Conservation (phyloP, 2,888 invertebrate genomes). For the Ophioninae sp. region DNA sequence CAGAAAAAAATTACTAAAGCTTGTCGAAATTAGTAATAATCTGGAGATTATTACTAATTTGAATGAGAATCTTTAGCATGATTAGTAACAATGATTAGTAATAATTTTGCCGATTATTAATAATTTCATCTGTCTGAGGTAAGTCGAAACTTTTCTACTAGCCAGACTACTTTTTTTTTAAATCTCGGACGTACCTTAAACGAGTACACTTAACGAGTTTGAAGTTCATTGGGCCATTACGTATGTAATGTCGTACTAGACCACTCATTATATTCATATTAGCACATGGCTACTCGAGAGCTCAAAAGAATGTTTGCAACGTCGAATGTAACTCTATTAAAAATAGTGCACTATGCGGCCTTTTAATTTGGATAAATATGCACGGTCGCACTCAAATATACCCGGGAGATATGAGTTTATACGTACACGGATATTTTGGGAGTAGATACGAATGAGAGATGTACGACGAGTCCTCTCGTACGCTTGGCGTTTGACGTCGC, state of each 20-base stretch:
- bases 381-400: background rate
- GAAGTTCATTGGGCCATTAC: background rate
- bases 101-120: too few relatives aligned
- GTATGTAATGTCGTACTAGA: background rate
- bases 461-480: background rate
- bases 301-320: background rate
- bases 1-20: too few relatives aligned
- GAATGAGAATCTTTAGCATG: too few relatives aligned
- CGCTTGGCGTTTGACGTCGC: conserved; percentile 27
- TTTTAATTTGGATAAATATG: background rate
- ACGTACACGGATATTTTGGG: background rate
- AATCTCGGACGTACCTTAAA: too few relatives aligned
- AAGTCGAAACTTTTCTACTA: too few relatives aligned
- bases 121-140: too few relatives aligned
- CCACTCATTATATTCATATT: background rate
- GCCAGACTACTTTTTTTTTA: too few relatives aligned
- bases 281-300: background rate
- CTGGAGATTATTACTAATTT: too few relatives aligned
- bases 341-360: background rate
- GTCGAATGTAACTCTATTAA: background rate
- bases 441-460: conserved; percentile 1
- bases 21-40: too few relatives aligned
- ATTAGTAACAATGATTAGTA: too few relatives aligned
- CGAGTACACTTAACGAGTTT: too few relatives aligned
- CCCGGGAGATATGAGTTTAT: background rate